Conservation (phyloP, 2,113 vertebrate genomes). For the Marmota flaviventris region DNA sequence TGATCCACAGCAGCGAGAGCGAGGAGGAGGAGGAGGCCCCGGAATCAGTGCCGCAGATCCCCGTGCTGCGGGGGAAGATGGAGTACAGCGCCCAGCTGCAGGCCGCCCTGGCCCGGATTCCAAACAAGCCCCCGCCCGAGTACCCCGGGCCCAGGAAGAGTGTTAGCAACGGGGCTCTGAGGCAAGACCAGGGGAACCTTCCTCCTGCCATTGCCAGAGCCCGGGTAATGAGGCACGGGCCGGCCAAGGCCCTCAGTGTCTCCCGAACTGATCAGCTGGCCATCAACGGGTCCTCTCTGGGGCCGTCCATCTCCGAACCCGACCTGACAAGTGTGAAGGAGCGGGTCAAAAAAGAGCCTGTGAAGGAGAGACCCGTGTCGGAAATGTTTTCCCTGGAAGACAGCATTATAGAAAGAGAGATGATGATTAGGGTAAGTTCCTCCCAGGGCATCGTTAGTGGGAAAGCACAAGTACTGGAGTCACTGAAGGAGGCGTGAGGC, state of each 20-base stretch:
- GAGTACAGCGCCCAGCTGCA: slow-evolving; percentile 95
- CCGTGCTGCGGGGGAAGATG: slow-evolving; percentile 90
- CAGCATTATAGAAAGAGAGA: slow-evolving; percentile 98
- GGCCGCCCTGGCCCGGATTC: slow-evolving; percentile 96
- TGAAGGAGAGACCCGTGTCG: slow-evolving; percentile 97
- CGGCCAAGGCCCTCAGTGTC: slow-evolving; percentile 88
- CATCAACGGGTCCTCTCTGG: slow-evolving; percentile 92
- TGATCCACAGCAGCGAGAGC: slow-evolving; percentile 98
- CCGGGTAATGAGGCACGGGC: slow-evolving; percentile 85
- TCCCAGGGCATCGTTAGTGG: accelerated
- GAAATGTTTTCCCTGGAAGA: slow-evolving; percentile 99
- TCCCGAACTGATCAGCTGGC: slow-evolving; percentile 92
- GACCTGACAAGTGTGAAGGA: slow-evolving; percentile 98
- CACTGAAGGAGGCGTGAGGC: accelerated
- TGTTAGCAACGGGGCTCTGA: slow-evolving; percentile 89
- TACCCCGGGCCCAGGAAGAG: slow-evolving; percentile 95
- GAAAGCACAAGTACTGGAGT: neutral
- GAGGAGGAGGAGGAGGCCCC: slow-evolving; percentile 91
- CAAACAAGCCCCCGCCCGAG: slow-evolving; percentile 97
- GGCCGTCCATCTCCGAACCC: slow-evolving; percentile 97
- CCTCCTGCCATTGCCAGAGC: slow-evolving; percentile 85
- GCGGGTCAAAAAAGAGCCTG: slow-evolving; percentile 95
- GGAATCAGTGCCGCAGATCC: slow-evolving; percentile 89
- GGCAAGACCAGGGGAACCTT: slow-evolving; percentile 85
- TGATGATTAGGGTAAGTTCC: slow-evolving; percentile 94